Conservation (phyloP, 2,888 invertebrate species). For the Cantharis flavilabris region DNA sequence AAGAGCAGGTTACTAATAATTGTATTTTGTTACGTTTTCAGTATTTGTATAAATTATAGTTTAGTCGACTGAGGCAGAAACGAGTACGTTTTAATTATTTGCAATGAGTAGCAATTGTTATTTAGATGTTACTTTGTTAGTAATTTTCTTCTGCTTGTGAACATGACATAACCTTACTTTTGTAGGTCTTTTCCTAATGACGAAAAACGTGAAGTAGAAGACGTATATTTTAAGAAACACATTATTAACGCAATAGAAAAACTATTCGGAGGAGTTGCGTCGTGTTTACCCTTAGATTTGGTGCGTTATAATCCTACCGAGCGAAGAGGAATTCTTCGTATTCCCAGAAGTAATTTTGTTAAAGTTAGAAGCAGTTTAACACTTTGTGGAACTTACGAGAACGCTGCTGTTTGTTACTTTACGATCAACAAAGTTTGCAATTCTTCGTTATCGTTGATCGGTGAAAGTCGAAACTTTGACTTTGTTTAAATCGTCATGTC, state of each 20-base stretch:
- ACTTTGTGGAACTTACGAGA: slow-evolving; percentile 57
- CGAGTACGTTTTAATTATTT: slow-evolving; percentile 1
- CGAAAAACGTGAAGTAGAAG: slow-evolving; percentile 52
- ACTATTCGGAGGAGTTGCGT: slow-evolving; percentile 64
- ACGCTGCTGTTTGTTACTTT: slow-evolving; percentile 58
- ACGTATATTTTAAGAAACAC: slow-evolving; percentile 62
- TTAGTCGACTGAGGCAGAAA: neutral
- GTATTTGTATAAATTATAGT: neutral
- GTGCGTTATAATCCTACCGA: slow-evolving; percentile 59
- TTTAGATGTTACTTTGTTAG: slow-evolving; percentile 63
- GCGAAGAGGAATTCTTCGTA: slow-evolving; percentile 61
- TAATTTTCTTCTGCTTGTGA: slow-evolving; percentile 35
- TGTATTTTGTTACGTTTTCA: neutral
- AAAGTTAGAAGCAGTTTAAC: slow-evolving; percentile 64
- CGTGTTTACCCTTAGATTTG: slow-evolving; percentile 60
- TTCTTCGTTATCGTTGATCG: slow-evolving; percentile 51
- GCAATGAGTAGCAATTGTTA: slow-evolving; percentile 54
- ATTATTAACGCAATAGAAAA: slow-evolving; percentile 58
- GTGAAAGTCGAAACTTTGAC: slow-evolving; percentile 52
- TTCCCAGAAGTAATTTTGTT: slow-evolving; percentile 59
- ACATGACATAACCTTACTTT: slow-evolving; percentile 25
- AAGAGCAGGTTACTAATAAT: neutral
- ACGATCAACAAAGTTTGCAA: slow-evolving; percentile 59
- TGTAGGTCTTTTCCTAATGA: slow-evolving; percentile 56
- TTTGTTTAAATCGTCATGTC: slow-evolving; percentile 52